Base-by-base conservation (phyloP, 2,888 invertebrate genomes). In the Blastobasis lacticolella region DNA sequence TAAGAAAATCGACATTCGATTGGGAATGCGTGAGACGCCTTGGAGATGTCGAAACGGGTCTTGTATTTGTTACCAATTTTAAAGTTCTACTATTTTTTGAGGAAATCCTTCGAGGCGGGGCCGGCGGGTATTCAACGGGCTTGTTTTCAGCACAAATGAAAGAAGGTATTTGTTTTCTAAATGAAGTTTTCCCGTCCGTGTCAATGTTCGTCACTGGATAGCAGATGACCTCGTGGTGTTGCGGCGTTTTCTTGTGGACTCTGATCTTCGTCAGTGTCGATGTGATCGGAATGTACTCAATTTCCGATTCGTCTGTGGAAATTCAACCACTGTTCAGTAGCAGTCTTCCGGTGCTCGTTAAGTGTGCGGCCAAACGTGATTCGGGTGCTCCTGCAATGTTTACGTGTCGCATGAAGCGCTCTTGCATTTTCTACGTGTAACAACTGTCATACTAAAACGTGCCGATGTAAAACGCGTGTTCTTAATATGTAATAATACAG, bases 231-330 rank as follows among this genome's bases (percentile, higher is more conserved):
- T 92, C 91, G 46, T 80, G 80, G 50, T 75, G 61, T 55, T 79
- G 77, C 54, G 89, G 87, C 54, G 82, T 78, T 70, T 90, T 91
- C 85, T 92, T 93, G 76, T 93, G 93, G 49, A 94, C 91, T 75
- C 93, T 90, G 73, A 95, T 94, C 88, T 94, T 93, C 64, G 94
- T 95, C 71, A 94, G 84, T 61, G 94, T 94, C 48, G 94, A 92
- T 59, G 94, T 93, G 69, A 94, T 93, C 71, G 94, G 94, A 80
- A 94, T 93, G 80, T 94, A 95, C 88, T 95, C 94, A 75, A 94
- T 92, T 86, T 93, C 92, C 68, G 92, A 87, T 73, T 92, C 91
- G 89, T 94, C 94, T 94, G 93, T 85, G 91, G 88, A 91, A 82
- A 75, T 73, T 77, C 71, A 84, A 78, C 71, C 65, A 50, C 54